A percentile compares a stretch with the other conserved stretches of the same genome.
These are phyloP conservation scores for Elgaria multicarinata DNA, from an alignment of 2,113 vertebrate genomes.

Conservation along the genomic window DNA sequence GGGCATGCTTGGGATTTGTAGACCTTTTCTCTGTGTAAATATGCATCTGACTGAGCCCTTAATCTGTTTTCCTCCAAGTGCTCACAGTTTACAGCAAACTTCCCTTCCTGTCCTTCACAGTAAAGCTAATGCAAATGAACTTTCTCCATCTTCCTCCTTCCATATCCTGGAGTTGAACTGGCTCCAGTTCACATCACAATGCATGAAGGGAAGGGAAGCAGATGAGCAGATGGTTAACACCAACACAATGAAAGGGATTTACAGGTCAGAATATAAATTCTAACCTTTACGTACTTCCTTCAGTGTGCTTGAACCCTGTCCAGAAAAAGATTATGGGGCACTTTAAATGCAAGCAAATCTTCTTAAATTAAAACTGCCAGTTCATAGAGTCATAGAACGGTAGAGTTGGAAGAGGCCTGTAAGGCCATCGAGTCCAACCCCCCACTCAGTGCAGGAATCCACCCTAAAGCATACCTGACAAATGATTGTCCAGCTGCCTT, in stretches of 20 bases:
- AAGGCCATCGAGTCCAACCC: too few species aligned
- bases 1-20: too few species aligned
- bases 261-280: not conserved
- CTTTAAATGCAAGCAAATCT: not conserved
- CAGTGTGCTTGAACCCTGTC: not conserved
- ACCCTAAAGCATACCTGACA: too few species aligned
- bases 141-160: not conserved
- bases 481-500: too few species aligned
- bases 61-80: slow-evolving; percentile 32
- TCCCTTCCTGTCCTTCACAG: not conserved
- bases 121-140: not conserved
- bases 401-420: too few species aligned
- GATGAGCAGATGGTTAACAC: not conserved
- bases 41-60: not conserved
- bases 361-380: not conserved
- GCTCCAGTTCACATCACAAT: not conserved
- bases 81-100: slow-evolving; percentile 9
- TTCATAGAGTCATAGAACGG: too few species aligned
- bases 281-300: not conserved
- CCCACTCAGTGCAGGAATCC: too few species aligned
- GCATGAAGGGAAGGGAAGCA: not conserved
- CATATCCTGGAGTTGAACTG: not conserved
- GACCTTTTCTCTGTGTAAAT: too few species aligned
- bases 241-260: not conserved
- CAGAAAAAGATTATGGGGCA: not conserved